A percentile compares a stretch with the other conserved stretches of the same genome.
Evolutionary conservation across 1,140 invertebrate species (phyloP).

Genomic region (Leucophenga varia): DNA sequence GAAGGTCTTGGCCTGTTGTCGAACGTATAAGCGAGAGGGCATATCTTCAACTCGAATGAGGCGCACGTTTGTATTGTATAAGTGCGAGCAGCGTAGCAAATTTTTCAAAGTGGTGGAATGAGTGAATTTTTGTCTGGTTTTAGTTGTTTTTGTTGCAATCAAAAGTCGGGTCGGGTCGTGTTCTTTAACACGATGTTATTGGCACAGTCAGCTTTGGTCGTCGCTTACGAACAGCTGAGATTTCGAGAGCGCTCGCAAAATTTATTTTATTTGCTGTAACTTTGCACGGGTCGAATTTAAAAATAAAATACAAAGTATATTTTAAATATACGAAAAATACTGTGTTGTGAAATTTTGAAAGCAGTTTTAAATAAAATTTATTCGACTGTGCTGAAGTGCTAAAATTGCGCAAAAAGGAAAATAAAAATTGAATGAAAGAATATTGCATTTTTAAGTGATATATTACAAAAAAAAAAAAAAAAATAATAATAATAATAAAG

Average conservation of each 20-base stretch:
- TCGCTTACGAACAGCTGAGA: constrained; percentile 57
- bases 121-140: too few relatives aligned
- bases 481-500: constrained; percentile 21
- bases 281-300: not conserved
- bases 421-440: not conserved
- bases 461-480: constrained; percentile 24
- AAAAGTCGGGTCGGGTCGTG: constrained; percentile 57
- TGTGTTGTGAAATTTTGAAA: too few relatives aligned
- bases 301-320: too few relatives aligned
- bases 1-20: constrained; percentile 51
- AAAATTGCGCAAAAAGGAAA: not conserved
- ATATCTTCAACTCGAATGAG: constrained; percentile 40
- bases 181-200: constrained; percentile 58
- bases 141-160: too few relatives aligned
- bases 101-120: constrained; percentile 47
- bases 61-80: not conserved
- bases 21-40: constrained; percentile 21
- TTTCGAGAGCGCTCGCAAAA: constrained; percentile 55
- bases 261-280: constrained; percentile 1
- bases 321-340: too few relatives aligned
- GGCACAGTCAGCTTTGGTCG: constrained; percentile 58
- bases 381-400: too few relatives aligned
- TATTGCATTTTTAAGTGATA: constrained; percentile 31
- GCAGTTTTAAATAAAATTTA: too few relatives aligned
- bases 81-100: constrained; percentile 24